Conservation (phyloP, 2,113 vertebrate species). For the Bos javanicus region DNA sequence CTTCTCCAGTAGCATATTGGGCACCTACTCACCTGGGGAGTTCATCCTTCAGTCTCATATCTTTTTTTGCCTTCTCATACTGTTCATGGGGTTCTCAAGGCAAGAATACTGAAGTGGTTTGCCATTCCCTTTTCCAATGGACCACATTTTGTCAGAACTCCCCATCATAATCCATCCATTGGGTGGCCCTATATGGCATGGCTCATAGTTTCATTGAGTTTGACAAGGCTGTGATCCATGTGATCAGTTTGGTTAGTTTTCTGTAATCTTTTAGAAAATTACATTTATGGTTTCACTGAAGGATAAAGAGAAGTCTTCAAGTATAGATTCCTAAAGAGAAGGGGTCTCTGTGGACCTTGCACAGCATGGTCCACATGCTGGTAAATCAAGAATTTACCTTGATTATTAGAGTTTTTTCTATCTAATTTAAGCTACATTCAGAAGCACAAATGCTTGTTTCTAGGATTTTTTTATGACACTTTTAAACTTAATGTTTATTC, state of each 20-base stretch:
- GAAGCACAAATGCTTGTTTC: slow-evolving; percentile 12
- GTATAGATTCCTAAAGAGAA: background rate
- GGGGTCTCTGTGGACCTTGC: background rate
- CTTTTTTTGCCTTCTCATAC: background rate
- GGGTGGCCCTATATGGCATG: background rate
- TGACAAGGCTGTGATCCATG: background rate
- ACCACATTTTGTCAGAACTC: background rate
- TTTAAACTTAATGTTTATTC: slow-evolving; percentile 34
- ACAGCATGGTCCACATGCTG: background rate
- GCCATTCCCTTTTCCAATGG: background rate
- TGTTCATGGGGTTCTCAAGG: background rate
- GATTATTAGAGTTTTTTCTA: background rate
- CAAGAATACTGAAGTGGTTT: background rate
- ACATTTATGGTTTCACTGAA: background rate
- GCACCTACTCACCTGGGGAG: background rate
- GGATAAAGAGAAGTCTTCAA: background rate
- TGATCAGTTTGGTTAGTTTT: background rate
- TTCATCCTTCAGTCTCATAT: background rate
- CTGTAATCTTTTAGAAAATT: background rate
- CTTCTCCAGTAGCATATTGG: background rate
- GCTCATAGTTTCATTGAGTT: background rate
- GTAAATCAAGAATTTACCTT: background rate
- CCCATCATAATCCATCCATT: background rate
- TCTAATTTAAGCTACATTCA: background rate
- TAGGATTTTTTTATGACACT: background rate